Evolutionary conservation across 2,888 invertebrate species (phyloP), one percentile per base, ranked within the genome.

Genomic region (Panzeria rudis): DNA sequence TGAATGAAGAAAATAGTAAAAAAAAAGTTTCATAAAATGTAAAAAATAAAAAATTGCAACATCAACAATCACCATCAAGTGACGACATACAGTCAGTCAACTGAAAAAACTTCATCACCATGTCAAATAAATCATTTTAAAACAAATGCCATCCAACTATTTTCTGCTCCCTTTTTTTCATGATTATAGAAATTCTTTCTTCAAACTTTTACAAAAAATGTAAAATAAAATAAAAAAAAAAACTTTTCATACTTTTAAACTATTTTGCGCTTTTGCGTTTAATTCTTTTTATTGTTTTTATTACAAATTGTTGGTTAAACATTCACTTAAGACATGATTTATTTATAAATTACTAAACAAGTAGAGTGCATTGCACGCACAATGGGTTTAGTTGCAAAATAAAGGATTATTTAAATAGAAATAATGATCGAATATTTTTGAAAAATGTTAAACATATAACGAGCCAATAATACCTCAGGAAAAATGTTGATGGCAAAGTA

Each of bases 221-320:
- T 23, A 20, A 44, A 20, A 38, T 9, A 68, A 13, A 38, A 35
- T 7, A 35, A 35, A 9, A 35, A 35, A 38, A 7, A 54, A 56
- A 29, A 50, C 20, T 11, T 64, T 38, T 13, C 8, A n/a, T 5
- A 59, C 4, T 71, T 62, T 62, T 41, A 69, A 76, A 82, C 38
- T 76, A 76, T 62, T 76, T 8, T 79, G 79, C 64, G 41, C 44
- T 54, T 8, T 44, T 61, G 47, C 23, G 25, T 32, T 59, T 13
- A 59, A 54, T 38, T 50, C 41, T 62, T 20, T 61, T 73, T 50
- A 73, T 54, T 76, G 50, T 50, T 69, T 69, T 79, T 72, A 64
- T 79, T 61, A 78, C 81, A 84, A 81, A 78, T 85, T 82, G 85
- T 85, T 82, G 82, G 82, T 71, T 85, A 85, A 85, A 82, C 75